Conservation (phyloP, 64 coral and sea anemone genomes). For the Catalaphyllia jardinei region DNA sequence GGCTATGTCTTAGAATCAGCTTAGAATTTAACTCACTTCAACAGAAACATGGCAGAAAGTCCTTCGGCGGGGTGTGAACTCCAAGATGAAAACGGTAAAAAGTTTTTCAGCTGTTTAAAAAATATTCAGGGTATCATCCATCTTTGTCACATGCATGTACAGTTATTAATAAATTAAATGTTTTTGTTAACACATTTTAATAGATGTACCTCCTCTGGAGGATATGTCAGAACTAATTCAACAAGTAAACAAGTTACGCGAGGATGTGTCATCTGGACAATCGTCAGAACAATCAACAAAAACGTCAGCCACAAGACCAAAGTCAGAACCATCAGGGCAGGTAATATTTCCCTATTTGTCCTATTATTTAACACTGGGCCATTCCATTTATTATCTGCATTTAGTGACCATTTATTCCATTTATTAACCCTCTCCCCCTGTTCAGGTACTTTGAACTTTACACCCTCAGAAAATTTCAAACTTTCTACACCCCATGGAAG, state of each 20-base stretch:
- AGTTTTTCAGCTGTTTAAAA: neutral
- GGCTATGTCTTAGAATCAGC: neutral
- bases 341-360: neutral
- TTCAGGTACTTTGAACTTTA: no score
- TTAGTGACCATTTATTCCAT: no score
- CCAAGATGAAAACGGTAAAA: neutral
- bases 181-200: neutral
- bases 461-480: no score
- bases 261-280: constrained; percentile 24
- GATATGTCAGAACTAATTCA: constrained; percentile 78
- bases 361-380: neutral
- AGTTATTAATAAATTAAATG: neutral
- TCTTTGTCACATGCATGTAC: no score
- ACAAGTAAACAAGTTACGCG: constrained; percentile 54
- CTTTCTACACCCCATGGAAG: no score
- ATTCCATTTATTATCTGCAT: no score
- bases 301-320: neutral
- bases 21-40: neutral
- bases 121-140: no score
- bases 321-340: neutral
- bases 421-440: no score
- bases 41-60: neutral
- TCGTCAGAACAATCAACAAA: neutral
- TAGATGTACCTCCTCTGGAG: constrained; percentile 77
- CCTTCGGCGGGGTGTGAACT: neutral